Base-by-base conservation (phyloP, 2,113 vertebrate species). In the Tonatia bakeri region DNA sequence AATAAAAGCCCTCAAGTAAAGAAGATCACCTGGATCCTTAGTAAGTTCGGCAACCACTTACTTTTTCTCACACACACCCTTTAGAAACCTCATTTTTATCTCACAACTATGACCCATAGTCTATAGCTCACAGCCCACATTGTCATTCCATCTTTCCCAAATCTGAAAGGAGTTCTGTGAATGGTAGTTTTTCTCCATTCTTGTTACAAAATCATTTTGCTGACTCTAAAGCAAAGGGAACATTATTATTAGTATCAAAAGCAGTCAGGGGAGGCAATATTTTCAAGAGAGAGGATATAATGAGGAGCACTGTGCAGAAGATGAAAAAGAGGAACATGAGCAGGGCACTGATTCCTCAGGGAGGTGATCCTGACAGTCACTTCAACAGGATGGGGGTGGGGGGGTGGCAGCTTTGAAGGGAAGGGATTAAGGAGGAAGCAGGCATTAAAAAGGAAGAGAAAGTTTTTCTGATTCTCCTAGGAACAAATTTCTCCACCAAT, bases 341-440 rank as follows among this genome's bases (percentile, higher is more conserved):
- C 50, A 73, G 85, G 67, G 28, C 28, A 59, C 0, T 83, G 75
- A 52, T 31, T 17, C 24, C 54, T 83, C 24, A 76, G 43, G 70
- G 77, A 82, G 47, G 7, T 67, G 85, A 87, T 56, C 47, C 56
- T 73, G 84, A 79, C 50, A 56, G 40, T 33, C 52, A 40, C 7
- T 10, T 90, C 82, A 83, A 82, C 77, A 96, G 73, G 85, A 93
- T 87, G 85, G 59, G 69, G 76, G 64, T 75, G 94, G 76, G 76
- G 64, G 80, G 94, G 76, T 82, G 81, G 86, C 56, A 67, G 26
- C 26, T 54, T 59, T 54, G 76, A 79, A 70, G 47, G 24, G 40
- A 40, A 73, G 38, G 70, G 69, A 86, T 96, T 95, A 86, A 65
- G 54, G 70, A 52, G 11, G 13, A 20, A 96, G 79, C 87, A 94